These are phyloP conservation scores for Channa argus DNA, from an alignment of 2,113 vertebrate species.

Conservation along the genomic window DNA sequence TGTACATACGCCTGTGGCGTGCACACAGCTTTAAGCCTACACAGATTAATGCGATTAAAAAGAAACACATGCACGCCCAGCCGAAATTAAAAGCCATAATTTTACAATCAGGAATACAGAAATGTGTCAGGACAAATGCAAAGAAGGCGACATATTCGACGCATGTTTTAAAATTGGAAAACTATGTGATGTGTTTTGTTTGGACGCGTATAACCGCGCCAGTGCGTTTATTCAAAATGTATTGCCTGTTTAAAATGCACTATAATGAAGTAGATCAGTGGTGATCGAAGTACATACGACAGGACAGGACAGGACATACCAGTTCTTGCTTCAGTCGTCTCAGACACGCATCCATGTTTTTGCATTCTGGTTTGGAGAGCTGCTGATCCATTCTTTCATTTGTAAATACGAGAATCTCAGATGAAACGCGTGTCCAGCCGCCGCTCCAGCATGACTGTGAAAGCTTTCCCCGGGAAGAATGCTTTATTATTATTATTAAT, in stretches of 20 bases:
- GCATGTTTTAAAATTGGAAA: not conserved
- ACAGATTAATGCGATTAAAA: constrained; percentile 46
- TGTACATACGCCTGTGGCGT: constrained; percentile 44
- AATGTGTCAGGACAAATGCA: not conserved
- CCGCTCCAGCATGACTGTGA: constrained; percentile 47
- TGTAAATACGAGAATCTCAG: constrained; percentile 23
- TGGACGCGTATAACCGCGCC: no score
- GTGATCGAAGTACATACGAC: constrained; percentile 4
- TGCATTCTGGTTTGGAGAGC: constrained; percentile 71
- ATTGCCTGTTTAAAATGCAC: not conserved
- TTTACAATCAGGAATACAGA: not conserved
- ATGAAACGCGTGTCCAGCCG: constrained; percentile 23
- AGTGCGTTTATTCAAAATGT: not conserved
- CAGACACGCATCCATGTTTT: constrained; percentile 83
- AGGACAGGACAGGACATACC: constrained; percentile 67
- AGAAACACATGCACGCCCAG: constrained; percentile 20
- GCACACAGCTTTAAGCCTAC: constrained; percentile 45
- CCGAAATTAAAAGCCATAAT: constrained; percentile 5
- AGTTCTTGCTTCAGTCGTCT: constrained; percentile 83
- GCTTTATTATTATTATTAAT: not conserved
- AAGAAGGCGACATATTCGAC: not conserved
- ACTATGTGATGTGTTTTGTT: not conserved
- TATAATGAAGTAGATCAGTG: not conserved
- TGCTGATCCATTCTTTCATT: constrained; percentile 65
- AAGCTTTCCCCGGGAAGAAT: not conserved